Percentiles rank a stretch among this genome's conserved stretches.
Evolutionary conservation across 2,797 vertebrate species (phyloP).

Genomic region (Neosilurus mollespiculum): DNA sequence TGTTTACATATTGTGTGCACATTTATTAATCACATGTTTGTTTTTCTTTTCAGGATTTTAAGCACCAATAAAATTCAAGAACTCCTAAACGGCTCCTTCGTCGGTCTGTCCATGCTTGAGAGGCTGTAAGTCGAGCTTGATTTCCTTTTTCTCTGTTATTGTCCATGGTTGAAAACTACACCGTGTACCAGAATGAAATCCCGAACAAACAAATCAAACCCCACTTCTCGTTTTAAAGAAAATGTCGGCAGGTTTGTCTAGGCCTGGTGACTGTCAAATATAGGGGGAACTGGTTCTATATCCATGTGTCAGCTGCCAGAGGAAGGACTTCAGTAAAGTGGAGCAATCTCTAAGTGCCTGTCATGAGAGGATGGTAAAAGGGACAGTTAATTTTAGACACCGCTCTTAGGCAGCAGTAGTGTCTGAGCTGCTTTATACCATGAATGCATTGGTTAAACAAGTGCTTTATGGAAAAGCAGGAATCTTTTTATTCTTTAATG

Average conservation of each 20-base stretch:
- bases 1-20: background rate
- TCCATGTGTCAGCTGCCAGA: conserved; percentile 21
- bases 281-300: conserved; percentile 12
- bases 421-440: conserved; percentile 52
- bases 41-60: conserved; percentile 82
- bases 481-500: background rate
- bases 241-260: background rate
- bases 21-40: conserved; percentile 28
- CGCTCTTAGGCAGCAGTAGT: conserved; percentile 56
- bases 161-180: background rate
- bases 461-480: background rate
- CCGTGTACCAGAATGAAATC: background rate
- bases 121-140: conserved; percentile 85
- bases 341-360: conserved; percentile 37
- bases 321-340: conserved; percentile 50
- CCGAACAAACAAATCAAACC: background rate
- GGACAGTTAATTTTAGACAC: conserved; percentile 68
- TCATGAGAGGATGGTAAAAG: conserved; percentile 46
- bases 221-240: background rate
- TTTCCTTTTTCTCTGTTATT: background rate
- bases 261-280: background rate
- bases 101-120: conserved; percentile 85
- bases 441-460: background rate
- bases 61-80: conserved; percentile 97
- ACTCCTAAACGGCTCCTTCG: conserved; percentile 91